Conservation (phyloP, 2,113 vertebrate genomes). For the Centropristis striata region DNA sequence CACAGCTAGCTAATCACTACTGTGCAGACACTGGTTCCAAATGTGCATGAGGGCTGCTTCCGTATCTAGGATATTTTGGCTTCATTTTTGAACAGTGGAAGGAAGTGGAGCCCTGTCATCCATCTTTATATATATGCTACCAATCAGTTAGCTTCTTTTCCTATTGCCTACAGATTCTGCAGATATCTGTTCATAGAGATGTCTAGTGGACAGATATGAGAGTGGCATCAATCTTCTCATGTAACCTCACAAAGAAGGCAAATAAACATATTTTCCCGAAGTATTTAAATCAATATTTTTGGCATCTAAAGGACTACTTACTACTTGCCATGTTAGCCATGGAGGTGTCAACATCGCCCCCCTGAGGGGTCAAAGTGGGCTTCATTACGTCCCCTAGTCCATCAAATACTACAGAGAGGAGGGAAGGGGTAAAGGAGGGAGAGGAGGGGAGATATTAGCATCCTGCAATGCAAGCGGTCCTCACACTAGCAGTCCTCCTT, state of each 20-base stretch:
- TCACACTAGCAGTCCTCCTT: slow-evolving; percentile 49
- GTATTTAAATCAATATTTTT: neutral
- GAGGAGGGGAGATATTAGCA: slow-evolving; percentile 62
- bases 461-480: slow-evolving; percentile 51
- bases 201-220: neutral
- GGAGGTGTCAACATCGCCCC: slow-evolving; percentile 94
- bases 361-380: slow-evolving; percentile 93
- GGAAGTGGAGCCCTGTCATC: too few species aligned
- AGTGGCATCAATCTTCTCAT: slow-evolving; percentile 3
- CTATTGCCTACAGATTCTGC: too few species aligned
- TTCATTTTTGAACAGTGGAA: too few species aligned
- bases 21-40: too few species aligned
- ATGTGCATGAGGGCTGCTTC: too few species aligned
- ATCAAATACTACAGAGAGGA: slow-evolving; percentile 90
- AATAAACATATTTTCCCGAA: neutral
- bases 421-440: slow-evolving; percentile 52
- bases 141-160: too few species aligned
- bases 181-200: too few species aligned
- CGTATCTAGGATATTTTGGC: too few species aligned
- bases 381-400: slow-evolving; percentile 98
- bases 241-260: neutral
- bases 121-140: too few species aligned
- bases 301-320: slow-evolving; percentile 85
- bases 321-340: slow-evolving; percentile 98
- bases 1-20: too few species aligned